Percentiles rank a stretch among this genome's conserved stretches.
Conservation (phyloP, 2,888 invertebrate genomes). For the Scelioninae gen. 1 region DNA sequence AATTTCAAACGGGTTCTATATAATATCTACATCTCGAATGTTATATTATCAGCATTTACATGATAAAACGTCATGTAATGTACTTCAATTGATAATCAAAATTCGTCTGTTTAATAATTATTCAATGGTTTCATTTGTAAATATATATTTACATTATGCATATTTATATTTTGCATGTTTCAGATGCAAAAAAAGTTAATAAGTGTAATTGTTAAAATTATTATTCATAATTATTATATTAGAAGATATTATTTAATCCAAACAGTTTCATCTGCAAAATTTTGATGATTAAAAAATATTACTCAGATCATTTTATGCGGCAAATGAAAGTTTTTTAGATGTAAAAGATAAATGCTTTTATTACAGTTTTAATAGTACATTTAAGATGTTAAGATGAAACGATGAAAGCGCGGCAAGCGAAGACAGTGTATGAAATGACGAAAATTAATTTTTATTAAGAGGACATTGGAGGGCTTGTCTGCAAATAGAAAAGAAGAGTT, state of each 20-base stretch:
- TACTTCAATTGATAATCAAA: not conserved
- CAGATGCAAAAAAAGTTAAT: no score
- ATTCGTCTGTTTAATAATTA: not conserved
- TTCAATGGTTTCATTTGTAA: not conserved
- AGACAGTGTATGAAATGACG: constrained; percentile 27
- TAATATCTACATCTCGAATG: constrained; percentile 26
- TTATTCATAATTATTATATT: no score
- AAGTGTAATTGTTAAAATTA: no score
- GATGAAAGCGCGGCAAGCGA: not conserved
- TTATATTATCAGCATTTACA: constrained; percentile 26
- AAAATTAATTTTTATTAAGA: constrained; percentile 58
- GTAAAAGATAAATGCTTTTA: not conserved
- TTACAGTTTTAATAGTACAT: not conserved
- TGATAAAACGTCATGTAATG: constrained; percentile 11
- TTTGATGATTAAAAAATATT: no score
- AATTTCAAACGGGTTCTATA: constrained; percentile 26
- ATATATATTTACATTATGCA: not conserved
- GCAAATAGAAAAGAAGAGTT: constrained; percentile 53
- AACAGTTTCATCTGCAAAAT: no score
- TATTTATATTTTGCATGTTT: no score
- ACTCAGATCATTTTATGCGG: no score
- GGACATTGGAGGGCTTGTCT: constrained; percentile 60
- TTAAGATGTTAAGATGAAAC: not conserved
- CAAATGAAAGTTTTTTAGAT: no score
- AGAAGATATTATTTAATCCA: no score